Evolutionary conservation across 2,888 invertebrate species (phyloP).

Genomic region (Amphipoea lucens): DNA sequence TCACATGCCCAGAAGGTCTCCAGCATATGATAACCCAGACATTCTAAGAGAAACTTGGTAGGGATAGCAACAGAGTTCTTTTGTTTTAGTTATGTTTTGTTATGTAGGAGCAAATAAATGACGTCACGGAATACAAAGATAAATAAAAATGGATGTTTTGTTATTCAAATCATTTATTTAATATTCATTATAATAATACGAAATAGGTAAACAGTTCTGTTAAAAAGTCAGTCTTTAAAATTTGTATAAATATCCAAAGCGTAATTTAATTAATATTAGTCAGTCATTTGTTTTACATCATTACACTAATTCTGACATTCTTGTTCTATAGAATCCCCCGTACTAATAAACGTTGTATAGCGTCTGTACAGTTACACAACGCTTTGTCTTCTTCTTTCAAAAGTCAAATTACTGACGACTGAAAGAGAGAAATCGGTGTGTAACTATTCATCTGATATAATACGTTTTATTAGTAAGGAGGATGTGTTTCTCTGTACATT

Average conservation of each 20-base stretch:
- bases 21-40: too few species aligned
- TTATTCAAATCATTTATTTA: slow-evolving; percentile 34
- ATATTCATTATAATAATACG: slow-evolving; percentile 6
- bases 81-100: not conserved
- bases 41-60: too few species aligned
- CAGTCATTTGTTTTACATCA: slow-evolving; percentile 9
- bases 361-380: too few species aligned
- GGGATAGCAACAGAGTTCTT: too few species aligned
- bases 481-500: too few species aligned
- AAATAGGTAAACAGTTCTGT: slow-evolving; percentile 14
- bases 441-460: too few species aligned
- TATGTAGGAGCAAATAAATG: not conserved
- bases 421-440: too few species aligned
- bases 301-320: not conserved
- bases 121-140: not conserved
- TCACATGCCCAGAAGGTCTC: too few species aligned
- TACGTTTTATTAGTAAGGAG: too few species aligned
- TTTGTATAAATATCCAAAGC: slow-evolving; percentile 16
- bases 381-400: too few species aligned
- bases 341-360: too few species aligned
- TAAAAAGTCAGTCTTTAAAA: slow-evolving; percentile 49
- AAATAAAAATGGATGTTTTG: not conserved
- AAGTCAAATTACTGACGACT: too few species aligned
- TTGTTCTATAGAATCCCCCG: not conserved
- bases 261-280: slow-evolving; percentile 9